phyloP scores from a whole-genome alignment of 2,888 invertebrate species.

The Byasa hedistus region DNA sequence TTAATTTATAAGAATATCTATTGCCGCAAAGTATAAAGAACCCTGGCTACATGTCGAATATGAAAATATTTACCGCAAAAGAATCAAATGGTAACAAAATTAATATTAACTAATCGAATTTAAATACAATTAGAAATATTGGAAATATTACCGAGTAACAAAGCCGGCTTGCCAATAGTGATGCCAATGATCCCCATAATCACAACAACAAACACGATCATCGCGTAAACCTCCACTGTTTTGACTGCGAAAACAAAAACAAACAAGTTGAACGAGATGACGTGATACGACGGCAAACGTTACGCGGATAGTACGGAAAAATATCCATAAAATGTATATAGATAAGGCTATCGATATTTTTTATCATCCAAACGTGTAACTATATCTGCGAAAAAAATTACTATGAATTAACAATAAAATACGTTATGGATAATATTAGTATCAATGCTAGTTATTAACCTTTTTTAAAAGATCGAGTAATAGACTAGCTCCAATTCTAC shows the following conservation, averaged over 20 bases:
- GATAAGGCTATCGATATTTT: slow-evolving; percentile 9
- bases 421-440: too few relatives aligned
- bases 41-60: too few relatives aligned
- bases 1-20: too few relatives aligned
- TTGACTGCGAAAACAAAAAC: slow-evolving; percentile 16
- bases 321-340: not conserved
- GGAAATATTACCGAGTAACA: slow-evolving; percentile 17
- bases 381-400: not conserved
- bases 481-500: too few relatives aligned
- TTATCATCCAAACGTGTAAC: not conserved
- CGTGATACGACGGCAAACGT: not conserved
- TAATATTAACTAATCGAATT: too few relatives aligned
- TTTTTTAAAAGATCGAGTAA: too few relatives aligned
- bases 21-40: too few relatives aligned
- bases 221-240: not conserved
- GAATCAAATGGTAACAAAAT: too few relatives aligned
- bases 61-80: too few relatives aligned
- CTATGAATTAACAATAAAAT: too few relatives aligned
- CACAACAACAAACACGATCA: slow-evolving; percentile 17
- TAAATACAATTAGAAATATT: not conserved
- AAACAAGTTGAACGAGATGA: slow-evolving; percentile 1
- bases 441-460: too few relatives aligned
- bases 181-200: slow-evolving; percentile 20
- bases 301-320: not conserved
- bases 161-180: slow-evolving; percentile 17